Conservation (phyloP, 2,113 vertebrate genomes). For the Rallus limicola region DNA sequence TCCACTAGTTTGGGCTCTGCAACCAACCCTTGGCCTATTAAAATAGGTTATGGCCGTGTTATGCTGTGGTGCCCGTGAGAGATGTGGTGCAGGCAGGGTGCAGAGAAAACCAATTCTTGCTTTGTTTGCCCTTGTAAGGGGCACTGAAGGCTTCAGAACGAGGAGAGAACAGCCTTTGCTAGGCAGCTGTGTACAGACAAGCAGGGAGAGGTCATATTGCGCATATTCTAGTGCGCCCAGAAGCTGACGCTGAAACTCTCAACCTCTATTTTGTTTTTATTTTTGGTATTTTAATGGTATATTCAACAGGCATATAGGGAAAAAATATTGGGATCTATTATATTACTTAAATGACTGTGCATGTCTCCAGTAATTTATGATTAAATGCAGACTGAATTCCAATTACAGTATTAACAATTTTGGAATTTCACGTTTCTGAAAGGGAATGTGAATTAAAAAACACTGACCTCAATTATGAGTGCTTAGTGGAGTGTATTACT, state of each 20-base stretch:
- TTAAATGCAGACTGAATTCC: neutral
- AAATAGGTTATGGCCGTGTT: neutral
- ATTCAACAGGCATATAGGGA: neutral
- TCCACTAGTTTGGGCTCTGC: neutral
- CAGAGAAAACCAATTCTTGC: accelerated
- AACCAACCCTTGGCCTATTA: neutral
- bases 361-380: accelerated
- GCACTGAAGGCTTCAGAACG: neutral
- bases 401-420: neutral
- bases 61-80: neutral
- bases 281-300: neutral
- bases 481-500: neutral
- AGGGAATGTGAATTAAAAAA: neutral
- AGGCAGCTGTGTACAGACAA: too few relatives aligned
- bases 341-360: neutral
- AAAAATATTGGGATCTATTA: neutral
- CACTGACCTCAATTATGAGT: neutral
- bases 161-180: neutral
- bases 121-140: neutral
- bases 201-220: neutral
- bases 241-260: neutral
- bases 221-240: accelerated
- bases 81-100: neutral
- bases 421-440: neutral
- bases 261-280: neutral